phyloP scores from a whole-genome alignment of 2,797 vertebrate species.

The Sparus aurata region DNA sequence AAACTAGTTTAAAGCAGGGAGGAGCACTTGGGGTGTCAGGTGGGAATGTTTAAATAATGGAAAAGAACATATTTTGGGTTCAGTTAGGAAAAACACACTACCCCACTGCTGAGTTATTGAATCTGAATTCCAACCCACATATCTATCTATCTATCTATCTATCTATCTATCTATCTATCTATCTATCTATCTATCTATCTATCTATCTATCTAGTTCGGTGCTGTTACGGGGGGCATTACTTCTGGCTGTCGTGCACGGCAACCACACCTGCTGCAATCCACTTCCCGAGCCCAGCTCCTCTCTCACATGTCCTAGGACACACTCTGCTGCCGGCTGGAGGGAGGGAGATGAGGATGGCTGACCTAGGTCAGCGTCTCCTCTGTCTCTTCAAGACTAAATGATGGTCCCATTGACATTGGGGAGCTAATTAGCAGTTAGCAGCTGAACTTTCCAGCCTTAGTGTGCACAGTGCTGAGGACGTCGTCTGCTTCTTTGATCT shows the following conservation, averaged over 20 bases:
- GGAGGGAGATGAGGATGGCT: slow-evolving; percentile 19
- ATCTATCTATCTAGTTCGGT: too few species aligned
- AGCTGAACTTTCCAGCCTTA: slow-evolving; percentile 58
- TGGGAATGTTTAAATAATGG: too few species aligned
- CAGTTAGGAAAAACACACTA: background rate
- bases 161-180: too few species aligned
- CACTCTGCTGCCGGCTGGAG: slow-evolving; percentile 16
- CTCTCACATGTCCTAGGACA: slow-evolving; percentile 8
- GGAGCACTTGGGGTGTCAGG: too few species aligned
- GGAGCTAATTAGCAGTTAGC: slow-evolving; percentile 76
- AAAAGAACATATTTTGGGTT: background rate
- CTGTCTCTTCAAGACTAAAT: slow-evolving; percentile 51
- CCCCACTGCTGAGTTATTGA: background rate
- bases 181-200: too few species aligned
- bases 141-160: too few species aligned
- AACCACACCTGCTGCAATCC: slow-evolving; percentile 31
- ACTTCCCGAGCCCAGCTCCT: slow-evolving; percentile 10
- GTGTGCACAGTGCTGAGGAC: slow-evolving; percentile 24
- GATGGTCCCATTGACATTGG: slow-evolving; percentile 61
- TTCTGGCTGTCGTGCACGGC: background rate
- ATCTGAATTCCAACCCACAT: too few species aligned
- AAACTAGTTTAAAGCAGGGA: too few species aligned
- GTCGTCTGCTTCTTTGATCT: slow-evolving; percentile 60
- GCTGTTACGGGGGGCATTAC: slow-evolving; percentile 5
- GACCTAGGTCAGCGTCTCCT: slow-evolving; percentile 59